These are phyloP conservation scores for Aeoliscus strigatus DNA, from an alignment of 2,797 vertebrate species.

Conservation along the genomic window DNA sequence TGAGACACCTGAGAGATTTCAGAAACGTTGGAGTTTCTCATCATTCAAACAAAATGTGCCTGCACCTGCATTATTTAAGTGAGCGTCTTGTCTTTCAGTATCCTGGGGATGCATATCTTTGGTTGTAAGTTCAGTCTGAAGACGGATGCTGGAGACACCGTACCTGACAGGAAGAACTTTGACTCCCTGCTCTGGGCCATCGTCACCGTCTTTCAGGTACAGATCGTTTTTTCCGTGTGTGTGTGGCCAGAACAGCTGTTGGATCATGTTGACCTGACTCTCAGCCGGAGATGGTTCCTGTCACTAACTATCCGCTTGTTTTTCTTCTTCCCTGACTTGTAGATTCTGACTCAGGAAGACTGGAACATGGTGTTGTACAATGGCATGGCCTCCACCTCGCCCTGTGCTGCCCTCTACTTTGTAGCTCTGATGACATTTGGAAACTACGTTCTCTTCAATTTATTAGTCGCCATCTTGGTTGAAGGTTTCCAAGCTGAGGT, in stretches of 20 bases:
- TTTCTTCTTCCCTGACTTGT: no score
- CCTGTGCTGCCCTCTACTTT: constrained; percentile 95
- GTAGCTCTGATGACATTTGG: constrained; percentile 98
- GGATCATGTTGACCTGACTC: no score
- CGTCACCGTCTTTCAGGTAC: constrained; percentile 96
- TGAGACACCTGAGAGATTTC: no score
- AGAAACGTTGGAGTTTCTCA: no score
- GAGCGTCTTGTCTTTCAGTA: no score
- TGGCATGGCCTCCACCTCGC: constrained; percentile 97
- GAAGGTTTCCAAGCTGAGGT: constrained; percentile 96
- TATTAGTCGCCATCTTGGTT: constrained; percentile 94
- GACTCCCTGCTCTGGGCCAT: constrained; percentile 97
- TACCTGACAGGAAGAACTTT: constrained; percentile 97
- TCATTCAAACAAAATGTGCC: no score
- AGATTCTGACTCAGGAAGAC: constrained; percentile 95
- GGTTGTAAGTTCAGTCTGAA: constrained; percentile 92
- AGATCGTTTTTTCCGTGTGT: constrained; percentile 6
- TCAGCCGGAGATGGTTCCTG: no score
- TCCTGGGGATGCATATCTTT: constrained; percentile 98
- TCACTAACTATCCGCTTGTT: no score
- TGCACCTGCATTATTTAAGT: no score
- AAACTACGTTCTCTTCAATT: constrained; percentile 97
- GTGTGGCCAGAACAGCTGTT: no score
- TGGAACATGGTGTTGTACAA: constrained; percentile 98
- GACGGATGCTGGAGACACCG: constrained; percentile 88